Percentiles rank a stretch among this genome's conserved stretches.
These are phyloP conservation scores for Urechis unicinctus DNA, from an alignment of 2,888 invertebrate species.

Conservation along the genomic window DNA sequence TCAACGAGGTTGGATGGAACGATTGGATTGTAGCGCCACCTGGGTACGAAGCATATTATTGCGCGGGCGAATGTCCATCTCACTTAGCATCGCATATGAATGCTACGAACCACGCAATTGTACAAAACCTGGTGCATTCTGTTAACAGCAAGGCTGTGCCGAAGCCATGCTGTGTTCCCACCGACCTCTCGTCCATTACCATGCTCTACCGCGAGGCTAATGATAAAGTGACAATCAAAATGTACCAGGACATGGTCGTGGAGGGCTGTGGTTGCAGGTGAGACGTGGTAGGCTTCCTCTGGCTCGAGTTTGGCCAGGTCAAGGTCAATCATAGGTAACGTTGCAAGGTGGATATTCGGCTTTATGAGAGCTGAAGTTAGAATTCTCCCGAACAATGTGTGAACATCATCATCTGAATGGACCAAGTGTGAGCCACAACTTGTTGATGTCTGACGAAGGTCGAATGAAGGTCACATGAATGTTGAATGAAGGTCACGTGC, in stretches of 20 bases:
- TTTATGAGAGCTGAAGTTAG: no score
- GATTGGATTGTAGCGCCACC: conserved; percentile 98
- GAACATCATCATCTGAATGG: no score
- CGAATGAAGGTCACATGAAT: no score
- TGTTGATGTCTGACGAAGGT: no score
- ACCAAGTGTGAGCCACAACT: no score
- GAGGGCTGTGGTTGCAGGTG: conserved; percentile 96
- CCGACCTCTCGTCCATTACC: conserved; percentile 85
- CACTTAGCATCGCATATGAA: conserved; percentile 91
- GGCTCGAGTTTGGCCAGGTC: no score
- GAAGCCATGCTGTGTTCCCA: conserved; percentile 95
- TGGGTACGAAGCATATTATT: conserved; percentile 94
- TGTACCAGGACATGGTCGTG: conserved; percentile 98
- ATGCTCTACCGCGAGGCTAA: conserved; percentile 94
- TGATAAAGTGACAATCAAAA: conserved; percentile 92
- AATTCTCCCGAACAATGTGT: no score
- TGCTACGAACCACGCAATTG: conserved; percentile 97
- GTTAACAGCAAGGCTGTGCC: conserved; percentile 72
- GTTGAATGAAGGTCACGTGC: no score
- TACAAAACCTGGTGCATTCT: conserved; percentile 49
- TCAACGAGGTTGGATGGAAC: conserved; percentile 93
- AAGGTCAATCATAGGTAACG: no score
- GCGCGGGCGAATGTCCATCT: conserved; percentile 91
- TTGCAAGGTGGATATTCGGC: no score
- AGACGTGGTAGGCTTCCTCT: no score